Base-by-base conservation (phyloP, 2,113 vertebrate species). In the Spizaetus ornatus region DNA sequence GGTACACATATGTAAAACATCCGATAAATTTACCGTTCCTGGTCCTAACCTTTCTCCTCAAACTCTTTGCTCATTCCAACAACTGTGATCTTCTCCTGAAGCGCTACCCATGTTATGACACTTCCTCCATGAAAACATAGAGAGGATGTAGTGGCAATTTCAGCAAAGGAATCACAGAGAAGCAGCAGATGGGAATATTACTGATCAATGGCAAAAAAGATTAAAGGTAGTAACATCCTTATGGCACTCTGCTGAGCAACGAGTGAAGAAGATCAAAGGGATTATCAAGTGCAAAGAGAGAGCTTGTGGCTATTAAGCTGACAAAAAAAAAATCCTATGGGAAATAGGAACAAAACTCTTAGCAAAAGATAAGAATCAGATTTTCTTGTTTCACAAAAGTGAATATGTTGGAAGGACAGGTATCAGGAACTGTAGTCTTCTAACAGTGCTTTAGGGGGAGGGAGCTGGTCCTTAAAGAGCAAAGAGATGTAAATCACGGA, bases 131-230 rank as follows among this genome's bases (percentile, higher is more conserved):
- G 1, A 50, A 78, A 69, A 59, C 45, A 56, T 4, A 48, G 67
- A 66, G 38, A 26, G 27, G 45, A 67, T 13, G 67, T 40, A 79
- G 78, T 13, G 27, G 71, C 63, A 97, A 90, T 82, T 93, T 78
- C 76, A 94, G 87, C n/a, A 86, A 52, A 62, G 50, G 77, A 45
- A 50, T 70, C 70, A 67, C 58, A 90, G 91, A 74, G 72, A n/a
- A 86, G 76, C 84, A 85, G 67, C 82, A 72, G 76, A 80, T 76
- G 90, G 94, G 62, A 86, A 86, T 94, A 94, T 95, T 87, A 92
- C 91, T 94, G 80, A 95, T 89, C 93, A 90, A 74, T 92, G 70
- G 94, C 81, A 95, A 73, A 96, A 94, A 96, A 95, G 93, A 94
- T 95, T 86, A 96, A 95, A 97, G 92, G 74, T 94, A 97, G 82